phyloP scores from a whole-genome alignment of 2,797 vertebrate species.

The Falco columbarius region DNA sequence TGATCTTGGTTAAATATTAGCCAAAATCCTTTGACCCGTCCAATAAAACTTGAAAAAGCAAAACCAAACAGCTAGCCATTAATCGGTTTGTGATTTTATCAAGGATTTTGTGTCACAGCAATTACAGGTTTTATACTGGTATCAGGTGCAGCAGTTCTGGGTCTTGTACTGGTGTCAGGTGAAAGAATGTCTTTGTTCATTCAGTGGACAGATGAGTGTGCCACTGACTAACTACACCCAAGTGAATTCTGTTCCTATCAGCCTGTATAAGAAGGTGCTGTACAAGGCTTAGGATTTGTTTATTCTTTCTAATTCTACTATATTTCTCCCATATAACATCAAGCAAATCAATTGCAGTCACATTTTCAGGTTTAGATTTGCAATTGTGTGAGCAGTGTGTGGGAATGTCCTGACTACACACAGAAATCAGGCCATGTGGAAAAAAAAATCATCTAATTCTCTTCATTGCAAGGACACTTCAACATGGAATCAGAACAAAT shows the following conservation, averaged over 20 bases:
- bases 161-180: not conserved
- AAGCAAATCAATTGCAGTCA: not conserved
- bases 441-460: not conserved
- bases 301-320: not conserved
- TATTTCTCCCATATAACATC: not conserved
- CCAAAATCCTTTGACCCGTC: not conserved
- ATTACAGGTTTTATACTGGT: not conserved
- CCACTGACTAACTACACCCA: not conserved
- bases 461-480: not conserved
- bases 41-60: slow-evolving; percentile 34
- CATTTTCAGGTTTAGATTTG: not conserved
- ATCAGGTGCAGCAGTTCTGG: no score
- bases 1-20: slow-evolving; percentile 11
- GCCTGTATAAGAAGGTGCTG: not conserved
- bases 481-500: not conserved
- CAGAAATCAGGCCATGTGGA: not conserved
- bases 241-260: not conserved
- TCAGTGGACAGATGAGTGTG: not conserved
- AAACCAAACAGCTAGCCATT: slow-evolving; percentile 8
- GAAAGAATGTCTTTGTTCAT: not conserved
- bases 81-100: slow-evolving; percentile 21
- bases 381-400: not conserved
- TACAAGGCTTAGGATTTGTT: not conserved
- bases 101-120: not conserved
- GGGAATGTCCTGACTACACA: not conserved